Conservation (phyloP, 2,888 invertebrate species). For the Polydrusus cervinus region DNA sequence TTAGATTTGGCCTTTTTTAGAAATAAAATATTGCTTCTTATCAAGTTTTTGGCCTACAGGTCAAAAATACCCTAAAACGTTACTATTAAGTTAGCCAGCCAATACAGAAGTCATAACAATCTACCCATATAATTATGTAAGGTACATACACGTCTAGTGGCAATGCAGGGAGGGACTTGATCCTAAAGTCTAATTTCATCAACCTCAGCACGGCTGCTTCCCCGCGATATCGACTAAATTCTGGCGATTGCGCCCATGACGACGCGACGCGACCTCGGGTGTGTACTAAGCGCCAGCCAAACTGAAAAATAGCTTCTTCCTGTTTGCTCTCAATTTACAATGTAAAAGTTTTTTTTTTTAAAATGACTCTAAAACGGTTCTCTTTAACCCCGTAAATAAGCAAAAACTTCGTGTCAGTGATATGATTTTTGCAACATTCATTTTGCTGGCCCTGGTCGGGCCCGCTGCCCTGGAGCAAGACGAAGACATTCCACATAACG, state of each 20-base stretch:
- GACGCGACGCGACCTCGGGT: conserved; percentile 65
- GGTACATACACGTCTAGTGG: no score
- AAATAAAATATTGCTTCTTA: no score
- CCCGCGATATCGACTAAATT: conserved; percentile 60
- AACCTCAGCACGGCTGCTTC: background rate
- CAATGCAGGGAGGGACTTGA: no score
- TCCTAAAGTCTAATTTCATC: no score
- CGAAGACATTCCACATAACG: conserved; percentile 92
- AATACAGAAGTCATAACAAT: no score
- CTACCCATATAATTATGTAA: no score
- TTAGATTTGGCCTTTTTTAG: no score
- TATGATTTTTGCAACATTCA: conserved; percentile 43
- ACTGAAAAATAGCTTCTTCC: conserved; percentile 40
- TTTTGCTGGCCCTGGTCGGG: conserved; percentile 52
- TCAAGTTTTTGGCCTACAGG: no score
- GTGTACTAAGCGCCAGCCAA: conserved; percentile 67
- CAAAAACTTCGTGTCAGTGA: conserved; percentile 30
- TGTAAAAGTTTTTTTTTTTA: conserved; percentile 34
- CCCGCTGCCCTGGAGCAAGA: conserved; percentile 79
- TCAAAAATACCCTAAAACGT: no score
- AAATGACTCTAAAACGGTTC: conserved; percentile 22
- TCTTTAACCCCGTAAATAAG: conserved; percentile 15
- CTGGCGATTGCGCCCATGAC: conserved; percentile 67
- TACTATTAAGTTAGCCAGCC: no score
- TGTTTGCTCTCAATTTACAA: conserved; percentile 37